Conservation (phyloP, 1,140 invertebrate genomes). For the Magallana gigas region DNA sequence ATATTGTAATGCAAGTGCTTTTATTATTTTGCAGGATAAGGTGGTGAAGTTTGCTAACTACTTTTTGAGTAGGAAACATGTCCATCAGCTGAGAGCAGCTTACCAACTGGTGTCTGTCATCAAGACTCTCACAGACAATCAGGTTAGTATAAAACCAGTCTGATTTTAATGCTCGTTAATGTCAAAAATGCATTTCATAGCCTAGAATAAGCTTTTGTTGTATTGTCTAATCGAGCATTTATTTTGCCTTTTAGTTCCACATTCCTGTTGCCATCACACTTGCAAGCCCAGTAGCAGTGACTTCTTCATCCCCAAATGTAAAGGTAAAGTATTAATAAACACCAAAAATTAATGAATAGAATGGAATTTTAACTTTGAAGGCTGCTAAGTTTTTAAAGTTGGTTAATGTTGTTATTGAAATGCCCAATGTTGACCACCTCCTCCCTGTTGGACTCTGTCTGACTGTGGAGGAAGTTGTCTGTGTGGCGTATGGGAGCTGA, state of each 20-base stretch:
- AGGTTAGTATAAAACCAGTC: constrained; percentile 76
- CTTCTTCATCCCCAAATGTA: constrained; percentile 85
- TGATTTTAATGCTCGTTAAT: not conserved
- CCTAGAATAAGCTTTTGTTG: no score
- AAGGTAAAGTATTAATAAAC: constrained; percentile 73
- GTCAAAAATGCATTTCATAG: not conserved
- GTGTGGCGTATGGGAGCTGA: constrained; percentile 56
- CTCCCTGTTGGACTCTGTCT: constrained; percentile 24
- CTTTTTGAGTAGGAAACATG: constrained; percentile 92
- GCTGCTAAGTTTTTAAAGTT: no score
- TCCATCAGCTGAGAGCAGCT: constrained; percentile 91
- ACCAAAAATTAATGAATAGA: not conserved
- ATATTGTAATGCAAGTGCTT: not conserved
- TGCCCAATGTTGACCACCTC: not conserved
- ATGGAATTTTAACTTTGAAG: no score
- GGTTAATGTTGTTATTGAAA: not conserved
- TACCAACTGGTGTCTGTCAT: constrained; percentile 89
- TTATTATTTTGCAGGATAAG: constrained; percentile 83
- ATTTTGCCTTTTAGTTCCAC: constrained; percentile 79
- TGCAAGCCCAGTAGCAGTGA: constrained; percentile 86
- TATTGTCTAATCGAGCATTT: not conserved
- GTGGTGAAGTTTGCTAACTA: constrained; percentile 95
- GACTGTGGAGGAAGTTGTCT: constrained; percentile 38
- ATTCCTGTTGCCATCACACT: constrained; percentile 89
- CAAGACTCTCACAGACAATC: constrained; percentile 85